Base-by-base conservation (phyloP, 2,113 vertebrate species). In the Prunella fulvescens region DNA sequence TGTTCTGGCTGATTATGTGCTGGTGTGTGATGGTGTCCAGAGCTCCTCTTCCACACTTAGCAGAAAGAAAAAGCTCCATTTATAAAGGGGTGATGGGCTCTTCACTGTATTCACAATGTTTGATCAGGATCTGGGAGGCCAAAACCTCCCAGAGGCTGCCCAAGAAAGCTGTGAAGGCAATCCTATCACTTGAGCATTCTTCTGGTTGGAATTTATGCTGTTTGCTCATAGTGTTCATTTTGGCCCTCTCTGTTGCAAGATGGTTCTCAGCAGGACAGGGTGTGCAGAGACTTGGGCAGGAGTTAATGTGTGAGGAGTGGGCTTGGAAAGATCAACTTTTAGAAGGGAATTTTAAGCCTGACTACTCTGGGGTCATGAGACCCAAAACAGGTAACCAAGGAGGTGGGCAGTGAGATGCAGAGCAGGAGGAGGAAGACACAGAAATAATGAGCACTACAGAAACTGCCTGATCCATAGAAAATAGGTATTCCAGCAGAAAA, bases 311-410 rank as follows among this genome's bases (percentile, higher is more conserved):
- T 33, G 13, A 77, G 29, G 47, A 74, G 24, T 9, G 45, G 42
- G 25, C 39, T 83, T 81, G 56, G 26, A 20, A 81, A 81, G 11
- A 81, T 66, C 15, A 57, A 13, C 12, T 60, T 69, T 6, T n/a
- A 35, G 29, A 26, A 70, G n/a, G 19, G 39, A 9, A 51, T 90
- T 78, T 93, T 66, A 71, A 67, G 39, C 33, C 26, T 50, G 19
- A 23, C 20, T 39, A 1, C 24, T 39, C 7, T 1, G 2, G 5
- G 62, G 11, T 57, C 1, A 1, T 37, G 42, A 77, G 54, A 50
- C 65, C 22, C 61, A 53, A 56, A 65, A 3, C 13, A 64, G 62
- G 44, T 18, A 31, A 39, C 23, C 14, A 58, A 40, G 56, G 58
- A 66, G 26, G 18, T 53, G 56, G 33, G 9, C n/a, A 47, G 54